Percentiles rank a stretch among this genome's conserved stretches.
Evolutionary conservation across 2,797 vertebrate genomes (phyloP).

Genomic region (Echiichthys vipera): DNA sequence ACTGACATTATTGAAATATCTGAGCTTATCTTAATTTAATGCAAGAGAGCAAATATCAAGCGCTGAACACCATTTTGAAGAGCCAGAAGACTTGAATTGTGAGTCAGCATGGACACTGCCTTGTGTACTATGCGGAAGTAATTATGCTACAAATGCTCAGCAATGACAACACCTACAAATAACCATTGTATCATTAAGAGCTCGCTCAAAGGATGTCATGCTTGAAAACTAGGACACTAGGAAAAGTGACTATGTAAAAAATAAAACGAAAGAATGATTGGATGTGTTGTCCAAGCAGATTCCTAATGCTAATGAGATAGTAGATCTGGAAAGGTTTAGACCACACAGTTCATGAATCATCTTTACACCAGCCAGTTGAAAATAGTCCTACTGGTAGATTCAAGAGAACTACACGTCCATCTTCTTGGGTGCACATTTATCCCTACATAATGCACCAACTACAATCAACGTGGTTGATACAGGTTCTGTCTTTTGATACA

Average conservation of each 20-base stretch:
- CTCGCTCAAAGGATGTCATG: neutral
- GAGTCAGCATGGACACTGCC: constrained; percentile 23
- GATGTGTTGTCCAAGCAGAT: neutral
- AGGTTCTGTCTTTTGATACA: neutral
- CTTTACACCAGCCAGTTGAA: constrained; percentile 11
- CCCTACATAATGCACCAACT: neutral
- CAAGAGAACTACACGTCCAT: constrained; percentile 34
- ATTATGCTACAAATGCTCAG: constrained; percentile 6
- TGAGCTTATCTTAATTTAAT: neutral
- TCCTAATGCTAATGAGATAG: neutral
- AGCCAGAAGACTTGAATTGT: constrained; percentile 10
- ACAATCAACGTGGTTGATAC: neutral
- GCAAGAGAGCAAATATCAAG: constrained; percentile 11
- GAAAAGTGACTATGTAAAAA: neutral
- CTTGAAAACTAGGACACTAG: neutral
- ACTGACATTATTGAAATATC: neutral
- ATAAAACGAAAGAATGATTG: neutral
- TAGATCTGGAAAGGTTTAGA: neutral
- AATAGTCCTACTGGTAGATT: neutral
- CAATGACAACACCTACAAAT: constrained; percentile 14
- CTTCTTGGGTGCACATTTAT: too few relatives aligned
- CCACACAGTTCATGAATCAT: neutral
- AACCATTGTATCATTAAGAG: constrained; percentile 13
- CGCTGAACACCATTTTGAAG: neutral
- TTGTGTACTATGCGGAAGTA: constrained; percentile 9